These are phyloP conservation scores for Misgurnus anguillicaudatus DNA, from an alignment of 2,113 vertebrate genomes.

Conservation along the genomic window DNA sequence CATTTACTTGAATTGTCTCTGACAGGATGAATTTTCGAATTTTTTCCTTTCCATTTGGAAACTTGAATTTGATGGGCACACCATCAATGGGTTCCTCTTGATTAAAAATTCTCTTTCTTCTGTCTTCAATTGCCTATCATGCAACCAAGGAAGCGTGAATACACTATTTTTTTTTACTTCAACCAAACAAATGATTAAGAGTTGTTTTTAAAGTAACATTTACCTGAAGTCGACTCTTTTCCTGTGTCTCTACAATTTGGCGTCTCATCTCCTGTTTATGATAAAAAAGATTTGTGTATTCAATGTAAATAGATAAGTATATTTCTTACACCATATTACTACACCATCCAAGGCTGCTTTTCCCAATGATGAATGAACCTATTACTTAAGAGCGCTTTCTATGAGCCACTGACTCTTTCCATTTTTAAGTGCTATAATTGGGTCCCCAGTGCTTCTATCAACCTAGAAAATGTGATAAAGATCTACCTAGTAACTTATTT, in stretches of 20 bases:
- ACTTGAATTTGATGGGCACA: conserved; percentile 18
- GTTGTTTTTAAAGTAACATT: not conserved
- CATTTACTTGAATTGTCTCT: conserved; percentile 6
- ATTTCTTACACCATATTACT: not conserved
- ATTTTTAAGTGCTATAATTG: too few relatives aligned
- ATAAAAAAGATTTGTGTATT: too few relatives aligned
- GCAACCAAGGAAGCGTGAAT: not conserved
- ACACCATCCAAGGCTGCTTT: too few relatives aligned
- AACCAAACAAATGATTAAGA: not conserved
- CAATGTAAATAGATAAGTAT: too few relatives aligned
- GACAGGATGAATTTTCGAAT: conserved; percentile 4
- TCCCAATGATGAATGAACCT: too few relatives aligned
- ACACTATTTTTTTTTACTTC: not conserved
- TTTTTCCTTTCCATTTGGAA: not conserved
- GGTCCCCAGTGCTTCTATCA: too few relatives aligned
- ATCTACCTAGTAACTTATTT: too few relatives aligned
- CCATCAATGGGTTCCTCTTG: conserved; percentile 2
- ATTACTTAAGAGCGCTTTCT: too few relatives aligned
- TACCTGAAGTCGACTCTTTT: not conserved
- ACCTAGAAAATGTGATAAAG: too few relatives aligned
- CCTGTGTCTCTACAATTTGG: not conserved
- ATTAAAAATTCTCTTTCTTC: too few relatives aligned
- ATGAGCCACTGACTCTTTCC: too few relatives aligned
- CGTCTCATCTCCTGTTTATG: too few relatives aligned
- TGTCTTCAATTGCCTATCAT: conserved; percentile 13